These are phyloP conservation scores for Oreocharis arfaki DNA, from an alignment of 2,113 vertebrate genomes.

Conservation along the genomic window DNA sequence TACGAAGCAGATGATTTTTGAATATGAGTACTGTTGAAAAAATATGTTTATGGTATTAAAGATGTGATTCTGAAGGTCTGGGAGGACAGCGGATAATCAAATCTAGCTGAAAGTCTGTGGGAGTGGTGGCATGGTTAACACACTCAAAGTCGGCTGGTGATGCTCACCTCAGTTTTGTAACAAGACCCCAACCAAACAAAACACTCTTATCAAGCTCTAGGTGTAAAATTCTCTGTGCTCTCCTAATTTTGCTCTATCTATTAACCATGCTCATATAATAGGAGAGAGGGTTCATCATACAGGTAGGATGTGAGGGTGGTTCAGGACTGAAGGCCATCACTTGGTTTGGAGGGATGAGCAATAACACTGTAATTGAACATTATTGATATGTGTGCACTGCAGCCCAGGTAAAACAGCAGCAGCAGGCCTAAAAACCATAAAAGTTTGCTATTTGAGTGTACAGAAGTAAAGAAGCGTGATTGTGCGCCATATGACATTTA, in stretches of 20 bases:
- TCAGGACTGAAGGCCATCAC: not conserved
- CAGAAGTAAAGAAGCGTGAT: not conserved
- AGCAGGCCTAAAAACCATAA: not conserved
- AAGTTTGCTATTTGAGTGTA: not conserved
- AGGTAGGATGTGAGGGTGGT: not conserved
- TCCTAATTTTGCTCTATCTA: not conserved
- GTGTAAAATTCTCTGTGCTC: not conserved
- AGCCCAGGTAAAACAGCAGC: not conserved
- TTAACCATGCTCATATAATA: not conserved
- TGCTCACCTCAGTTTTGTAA: not conserved
- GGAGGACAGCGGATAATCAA: not conserved
- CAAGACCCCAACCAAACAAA: not conserved
- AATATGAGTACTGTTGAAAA: not conserved
- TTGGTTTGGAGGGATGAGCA: not conserved
- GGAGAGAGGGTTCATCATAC: not conserved
- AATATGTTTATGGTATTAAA: not conserved
- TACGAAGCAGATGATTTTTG: not conserved
- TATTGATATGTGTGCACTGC: not conserved
- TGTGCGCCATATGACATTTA: not conserved
- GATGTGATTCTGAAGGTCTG: not conserved
- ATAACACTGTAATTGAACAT: not conserved
- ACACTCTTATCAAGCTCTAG: not conserved
- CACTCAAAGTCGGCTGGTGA: not conserved
- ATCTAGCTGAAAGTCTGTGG: not conserved
- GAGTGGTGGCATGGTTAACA: not conserved